A percentile compares a stretch with the other conserved stretches of the same genome.
These are phyloP conservation scores for Uropsilus gracilis DNA, from an alignment of 2,113 vertebrate genomes.

Conservation along the genomic window DNA sequence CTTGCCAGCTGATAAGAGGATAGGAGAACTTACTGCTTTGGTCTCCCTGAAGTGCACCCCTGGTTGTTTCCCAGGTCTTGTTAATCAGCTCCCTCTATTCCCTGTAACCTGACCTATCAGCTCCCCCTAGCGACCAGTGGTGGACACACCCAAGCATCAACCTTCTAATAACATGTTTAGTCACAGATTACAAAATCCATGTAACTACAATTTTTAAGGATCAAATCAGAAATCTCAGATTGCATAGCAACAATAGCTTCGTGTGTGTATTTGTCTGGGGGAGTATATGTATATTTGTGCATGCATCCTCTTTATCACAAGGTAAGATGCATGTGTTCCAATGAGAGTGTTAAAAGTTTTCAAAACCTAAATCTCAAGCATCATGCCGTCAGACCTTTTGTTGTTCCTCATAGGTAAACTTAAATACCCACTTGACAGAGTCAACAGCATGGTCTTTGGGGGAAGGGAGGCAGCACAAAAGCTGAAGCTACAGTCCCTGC, in stretches of 20 bases:
- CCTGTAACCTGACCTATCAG: background rate
- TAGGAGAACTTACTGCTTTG: background rate
- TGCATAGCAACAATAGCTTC: too few species aligned
- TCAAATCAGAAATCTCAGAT: background rate
- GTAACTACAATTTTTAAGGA: background rate
- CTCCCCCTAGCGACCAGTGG: background rate
- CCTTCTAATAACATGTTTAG: background rate
- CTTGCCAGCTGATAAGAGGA: too few species aligned
- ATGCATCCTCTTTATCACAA: background rate
- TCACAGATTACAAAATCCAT: background rate
- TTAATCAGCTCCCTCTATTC: too few species aligned
- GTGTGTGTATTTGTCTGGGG: background rate
- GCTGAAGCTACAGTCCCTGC: background rate
- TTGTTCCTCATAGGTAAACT: background rate
- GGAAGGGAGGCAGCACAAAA: background rate
- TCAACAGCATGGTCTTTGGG: background rate
- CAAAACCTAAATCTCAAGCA: background rate
- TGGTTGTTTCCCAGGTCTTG: too few species aligned
- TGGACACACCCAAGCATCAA: background rate
- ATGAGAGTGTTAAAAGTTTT: background rate
- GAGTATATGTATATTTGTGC: fast-evolving
- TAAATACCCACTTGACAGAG: background rate
- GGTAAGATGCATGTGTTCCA: background rate
- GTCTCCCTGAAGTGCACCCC: too few species aligned
- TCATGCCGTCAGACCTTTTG: too few species aligned